Evolutionary conservation across 2,888 invertebrate species (phyloP).

Genomic region (Cheilosia vernalis): DNA sequence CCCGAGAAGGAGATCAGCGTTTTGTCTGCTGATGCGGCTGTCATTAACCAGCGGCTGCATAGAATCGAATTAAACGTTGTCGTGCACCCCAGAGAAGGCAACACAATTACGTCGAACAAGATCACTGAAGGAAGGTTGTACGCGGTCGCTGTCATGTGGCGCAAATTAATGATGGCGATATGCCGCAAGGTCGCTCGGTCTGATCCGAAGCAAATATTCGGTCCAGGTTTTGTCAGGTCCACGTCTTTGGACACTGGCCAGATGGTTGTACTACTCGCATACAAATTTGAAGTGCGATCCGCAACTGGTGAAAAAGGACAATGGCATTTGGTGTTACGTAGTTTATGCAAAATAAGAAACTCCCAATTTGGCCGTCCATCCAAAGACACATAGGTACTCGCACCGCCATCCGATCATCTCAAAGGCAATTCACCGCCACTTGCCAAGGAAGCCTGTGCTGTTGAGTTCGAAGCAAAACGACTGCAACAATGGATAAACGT

Average conservation of each 20-base stretch:
- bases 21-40: conserved; percentile 26
- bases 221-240: conserved; percentile 44
- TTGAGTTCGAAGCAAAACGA: background rate
- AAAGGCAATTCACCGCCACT: conserved; percentile 18
- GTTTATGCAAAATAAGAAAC: background rate
- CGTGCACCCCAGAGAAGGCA: conserved; percentile 1
- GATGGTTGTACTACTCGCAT: conserved; percentile 18
- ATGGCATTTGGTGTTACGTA: conserved; percentile 3
- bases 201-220: conserved; percentile 19
- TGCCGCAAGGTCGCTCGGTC: conserved; percentile 49
- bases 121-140: conserved; percentile 41
- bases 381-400: too few relatives aligned
- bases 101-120: conserved; percentile 3
- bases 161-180: conserved; percentile 50
- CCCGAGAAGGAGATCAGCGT: conserved; percentile 25
- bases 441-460: background rate
- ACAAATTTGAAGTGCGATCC: background rate
- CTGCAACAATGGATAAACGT: conserved; percentile 8
- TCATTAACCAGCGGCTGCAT: conserved; percentile 43
- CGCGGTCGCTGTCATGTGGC: conserved; percentile 38
- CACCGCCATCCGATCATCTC: too few relatives aligned
- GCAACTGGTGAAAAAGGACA: conserved; percentile 11
- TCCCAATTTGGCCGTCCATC: too few relatives aligned
- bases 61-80: conserved; percentile 25
- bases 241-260: conserved; percentile 32